Evolutionary conservation across 2,113 vertebrate genomes (phyloP), one percentile per base, ranked within the genome.

Genomic region (Paradoxurus hermaphroditus): DNA sequence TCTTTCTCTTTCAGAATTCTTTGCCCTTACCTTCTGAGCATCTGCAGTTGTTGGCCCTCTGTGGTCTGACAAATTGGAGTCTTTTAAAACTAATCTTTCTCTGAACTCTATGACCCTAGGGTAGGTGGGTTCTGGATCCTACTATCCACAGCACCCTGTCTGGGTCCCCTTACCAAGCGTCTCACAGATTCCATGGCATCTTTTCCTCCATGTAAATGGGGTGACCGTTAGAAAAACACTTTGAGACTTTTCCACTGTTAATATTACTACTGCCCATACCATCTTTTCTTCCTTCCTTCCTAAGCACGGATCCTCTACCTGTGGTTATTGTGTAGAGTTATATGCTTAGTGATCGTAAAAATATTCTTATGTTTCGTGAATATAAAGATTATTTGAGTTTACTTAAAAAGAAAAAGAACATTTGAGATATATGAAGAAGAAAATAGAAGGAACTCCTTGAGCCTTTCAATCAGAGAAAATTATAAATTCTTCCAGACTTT

Each of bases 351-450:
- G n/a, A 68, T 90, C 93, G 77, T 31, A 18, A 63, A 93, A 91
- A 73, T 81, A 70, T 89, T 81, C 91, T 89, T 73, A 65, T 95
- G 1, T 81, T 79, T 97, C 90, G 14, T 91, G 78, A 89, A 51
- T 97, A 53, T 94, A 86, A 93, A 93, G 8, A 7, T 94, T 89
- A 56, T 86, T 97, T 89, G 27, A 75, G 10, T 91, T 95, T 75
- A 59, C 62, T 90, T 94, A 53, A 46, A 84, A 88, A 78, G 18
- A 72, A 70, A 86, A 70, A 81, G 31, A 79, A 82, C 77, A 39
- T 83, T 92, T 83, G 68, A 81, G 59, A 70, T 14, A 7, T 31
- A 29, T 39, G 67, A 78, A 65, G 88, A 93, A 97, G 73, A 84
- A 81, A 83, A 85, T 90, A 19, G 68, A 88, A 84, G 78, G 41